A percentile compares a stretch with the other conserved stretches of the same genome.
Conservation (phyloP, 2,113 vertebrate species). For the Corythornis vintsioides region DNA sequence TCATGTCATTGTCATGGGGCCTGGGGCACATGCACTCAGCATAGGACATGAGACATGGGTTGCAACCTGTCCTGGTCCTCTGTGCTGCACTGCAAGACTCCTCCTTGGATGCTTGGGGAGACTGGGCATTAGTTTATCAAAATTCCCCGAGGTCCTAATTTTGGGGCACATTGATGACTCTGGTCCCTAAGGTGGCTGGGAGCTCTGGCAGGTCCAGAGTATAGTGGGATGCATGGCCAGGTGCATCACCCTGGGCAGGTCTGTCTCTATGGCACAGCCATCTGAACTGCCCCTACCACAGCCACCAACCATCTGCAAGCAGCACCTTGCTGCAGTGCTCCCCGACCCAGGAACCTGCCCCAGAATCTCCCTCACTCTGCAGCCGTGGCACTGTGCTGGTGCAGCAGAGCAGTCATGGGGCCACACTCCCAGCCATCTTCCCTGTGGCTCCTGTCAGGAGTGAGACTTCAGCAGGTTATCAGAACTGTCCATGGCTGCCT, state of each 20-base stretch:
- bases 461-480: background rate
- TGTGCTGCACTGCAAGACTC: rapidly evolving
- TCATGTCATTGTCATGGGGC: background rate
- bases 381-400: rapidly evolving
- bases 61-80: background rate
- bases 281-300: background rate
- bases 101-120: background rate
- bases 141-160: background rate
- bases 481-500: rapidly evolving
- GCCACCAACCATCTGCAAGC: background rate
- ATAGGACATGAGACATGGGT: rapidly evolving
- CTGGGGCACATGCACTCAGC: rapidly evolving
- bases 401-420: rapidly evolving
- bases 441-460: rapidly evolving
- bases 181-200: rapidly evolving
- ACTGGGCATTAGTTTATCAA: background rate
- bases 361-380: background rate
- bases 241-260: rapidly evolving
- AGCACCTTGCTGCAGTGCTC: background rate
- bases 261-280: rapidly evolving
- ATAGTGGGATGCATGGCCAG: background rate
- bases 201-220: background rate
- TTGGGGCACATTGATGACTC: no score
- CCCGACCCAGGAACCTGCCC: constrained; percentile 10
- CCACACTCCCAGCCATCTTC: rapidly evolving